Base-by-base conservation (phyloP, 92 coral and sea anemone species). In the Plumapathes pennacea region DNA sequence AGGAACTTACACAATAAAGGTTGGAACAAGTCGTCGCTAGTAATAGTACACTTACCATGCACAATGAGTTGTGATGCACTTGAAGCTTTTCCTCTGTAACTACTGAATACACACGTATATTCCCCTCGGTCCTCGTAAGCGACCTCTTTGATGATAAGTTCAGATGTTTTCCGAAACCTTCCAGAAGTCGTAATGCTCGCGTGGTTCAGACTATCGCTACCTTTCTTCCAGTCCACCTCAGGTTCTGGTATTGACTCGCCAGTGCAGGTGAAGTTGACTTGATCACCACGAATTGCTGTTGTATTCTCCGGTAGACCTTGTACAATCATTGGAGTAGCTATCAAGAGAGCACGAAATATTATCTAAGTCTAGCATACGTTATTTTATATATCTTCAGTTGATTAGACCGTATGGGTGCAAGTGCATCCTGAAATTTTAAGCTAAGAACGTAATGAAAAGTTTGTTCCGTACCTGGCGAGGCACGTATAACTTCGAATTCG, bases 181-280 rank as follows among this genome's bases (percentile, higher is more conserved):
- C 40, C 57, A 8, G 20, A 38, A 9, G 49, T 80, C 4, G 36
- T 38, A 2, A 38, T 52, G 20, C 7, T 26, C 2, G 27, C 18
- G 32, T 39, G 62, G 20, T 34, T 13, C 14, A 49, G 4, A 25
- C 21, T 3, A 10, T 49, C 17, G 5, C 54, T 38, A 32, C 74
- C 32, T 42, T 45, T 34, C 20, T 7, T 34, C 94, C 94, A 85
- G 20, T 32, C 46, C 44, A 85, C 57, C 12, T 32, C 14, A 17
- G 94, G 87, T 20, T 62, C 50, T 23, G 94, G 94, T 31, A 80
- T 74, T 25, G 72, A 64, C 23, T 74, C 79, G 2, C 79, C 94
- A 1, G 11, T 52, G 32, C 94, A 85, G 9, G 61, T 27, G 2
- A 85, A 54, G 2, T 25, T 19, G 23, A 59, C 54, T 2, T 20